Evolutionary conservation across 2,113 vertebrate species (phyloP), one percentile per base, ranked within the genome.

Genomic region (Pseudorasbora parva): DNA sequence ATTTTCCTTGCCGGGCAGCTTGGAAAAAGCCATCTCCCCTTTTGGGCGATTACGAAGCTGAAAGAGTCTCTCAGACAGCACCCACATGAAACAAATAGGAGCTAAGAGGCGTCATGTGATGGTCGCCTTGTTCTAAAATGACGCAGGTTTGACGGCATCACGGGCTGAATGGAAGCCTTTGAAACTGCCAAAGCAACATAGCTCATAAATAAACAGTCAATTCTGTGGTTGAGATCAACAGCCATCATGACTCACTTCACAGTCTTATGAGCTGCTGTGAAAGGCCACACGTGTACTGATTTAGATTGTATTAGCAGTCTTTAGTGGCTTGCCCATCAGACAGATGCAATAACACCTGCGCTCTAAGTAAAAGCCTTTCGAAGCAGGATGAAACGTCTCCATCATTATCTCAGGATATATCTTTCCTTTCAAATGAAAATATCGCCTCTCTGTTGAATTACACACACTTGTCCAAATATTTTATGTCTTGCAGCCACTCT

Each of bases 71-170:
- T 81, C 54, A 62, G 87, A 89, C 71, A 82, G 87, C 82, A 74
- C 75, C 78, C 86, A 90, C 89, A 90, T 90, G 84, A 90, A 91
- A 81, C 86, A 78, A 82, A 33, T 8, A 83, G 79, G 77, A 76
- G 86, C 86, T 83, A 62, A 89, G 89, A 87, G 2, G 73, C 3
- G 87, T 89, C 93, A 93, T 93, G 92, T 94, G 93, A 94, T 90
- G 82, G 83, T 49, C 77, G 75, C 62, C 75, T 89, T 88, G 77
- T 78, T 84, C 62, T 60, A 89, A 84, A 85, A 85, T 93, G 91
- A 93, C 87, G 90, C 90, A 92, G 81, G 89, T 86, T 85, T 91
- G 91, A 92, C 85, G 74, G 90, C 87, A 89, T 73, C 43, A 0
- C 3, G 17, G 45, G 41, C 66, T 94, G 87, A 94, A 94, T 90